Conservation (phyloP, 1,140 invertebrate genomes). For the Ruditapes philippinarum region DNA sequence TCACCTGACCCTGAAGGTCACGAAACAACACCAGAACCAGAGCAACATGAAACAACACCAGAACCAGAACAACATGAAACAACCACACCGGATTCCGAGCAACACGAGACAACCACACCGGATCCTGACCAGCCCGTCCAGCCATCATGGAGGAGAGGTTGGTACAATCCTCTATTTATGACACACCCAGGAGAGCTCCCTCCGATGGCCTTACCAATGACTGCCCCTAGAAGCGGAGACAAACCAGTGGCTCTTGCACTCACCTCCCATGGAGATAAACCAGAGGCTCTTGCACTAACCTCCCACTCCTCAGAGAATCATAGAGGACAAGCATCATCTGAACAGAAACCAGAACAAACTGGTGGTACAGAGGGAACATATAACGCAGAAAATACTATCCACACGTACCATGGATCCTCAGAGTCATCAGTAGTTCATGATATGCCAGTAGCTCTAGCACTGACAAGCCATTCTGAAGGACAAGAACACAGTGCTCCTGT, state of each 20-base stretch:
- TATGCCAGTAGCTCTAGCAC: conserved; percentile 25
- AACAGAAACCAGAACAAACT: background rate
- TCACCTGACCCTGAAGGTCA: conserved; percentile 1
- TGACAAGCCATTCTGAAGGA: background rate
- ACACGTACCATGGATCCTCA: background rate
- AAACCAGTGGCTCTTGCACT: background rate
- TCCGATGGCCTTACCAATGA: conserved; percentile 37
- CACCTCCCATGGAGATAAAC: background rate
- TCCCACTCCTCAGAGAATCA: background rate
- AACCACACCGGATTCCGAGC: background rate
- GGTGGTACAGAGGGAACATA: background rate
- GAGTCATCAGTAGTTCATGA: background rate
- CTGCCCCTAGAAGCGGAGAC: background rate
- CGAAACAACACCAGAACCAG: background rate
- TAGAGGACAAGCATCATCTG: background rate
- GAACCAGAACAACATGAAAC: background rate
- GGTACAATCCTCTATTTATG: conserved; percentile 19
- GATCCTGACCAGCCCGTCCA: background rate
- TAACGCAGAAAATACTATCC: background rate
- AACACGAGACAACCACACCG: background rate
- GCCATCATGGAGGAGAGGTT: background rate
- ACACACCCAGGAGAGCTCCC: conserved; percentile 1
- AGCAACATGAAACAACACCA: background rate
- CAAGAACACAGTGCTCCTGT: background rate
- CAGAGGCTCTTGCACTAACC: conserved; percentile 19